Evolutionary conservation across 37 sponge, comb jelly and placozoan species (phyloP), one percentile per base, ranked within the genome.

Genomic region (Spongia lamella): DNA sequence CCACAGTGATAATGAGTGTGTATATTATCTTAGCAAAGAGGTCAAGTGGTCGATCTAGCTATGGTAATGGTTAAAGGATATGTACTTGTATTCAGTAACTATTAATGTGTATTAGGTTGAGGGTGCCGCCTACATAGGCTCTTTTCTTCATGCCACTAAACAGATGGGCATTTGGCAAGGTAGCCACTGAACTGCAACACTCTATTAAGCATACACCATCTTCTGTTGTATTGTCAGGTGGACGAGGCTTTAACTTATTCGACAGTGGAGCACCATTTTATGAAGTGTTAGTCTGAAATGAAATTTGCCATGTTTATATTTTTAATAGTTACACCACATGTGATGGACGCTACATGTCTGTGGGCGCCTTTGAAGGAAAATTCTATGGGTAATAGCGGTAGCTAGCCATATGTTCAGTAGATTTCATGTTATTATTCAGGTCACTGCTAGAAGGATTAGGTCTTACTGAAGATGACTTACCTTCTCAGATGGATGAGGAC

Each of bases 191-290:
- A 43, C 9, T 9, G 9, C 5, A 43, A 43, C 47, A 43, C 47
- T 43, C 47, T 43, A 43, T 13, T 43, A 43, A 43, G 47, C 9
- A 43, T 43, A 43, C 47, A 9, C 47, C 9, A 43, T 43, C 47
- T 66, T 17, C 30, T 62, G 57, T 52, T 56, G 22, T 68, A 0
- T 31, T 66, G 38, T 7, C 37, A 89, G 97, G 86, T 24, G 27
- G 22, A 14, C 76, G 94, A 70, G 97, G 97, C 16, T 51, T 24
- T 9, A 90, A 88, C 58, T 30, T 96, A 56, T 69, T 96, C 27
- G 94, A 96, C 56, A 78, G 91, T 60, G 96, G 96, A 63, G 90
- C 93, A 69, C 97, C 88, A 20, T 96, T 93, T 67, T 96, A 96
- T 79, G 85, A 93, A 7, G 86, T 83, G 78, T 96, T 71, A 51